Conservation (phyloP, 2,797 vertebrate genomes). For the Sebastes itinus region DNA sequence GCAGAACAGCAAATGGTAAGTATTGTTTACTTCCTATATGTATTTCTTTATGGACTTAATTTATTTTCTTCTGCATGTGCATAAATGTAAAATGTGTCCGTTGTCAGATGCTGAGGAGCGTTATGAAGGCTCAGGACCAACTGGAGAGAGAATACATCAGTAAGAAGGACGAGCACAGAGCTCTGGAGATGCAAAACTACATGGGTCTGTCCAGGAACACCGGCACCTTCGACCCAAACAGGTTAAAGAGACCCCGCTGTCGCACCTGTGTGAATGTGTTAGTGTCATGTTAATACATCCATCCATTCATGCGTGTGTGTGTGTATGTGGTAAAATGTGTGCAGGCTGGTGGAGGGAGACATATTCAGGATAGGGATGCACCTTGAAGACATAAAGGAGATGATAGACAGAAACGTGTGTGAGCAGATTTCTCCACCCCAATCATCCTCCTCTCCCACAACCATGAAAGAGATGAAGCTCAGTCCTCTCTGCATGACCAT, state of each 20-base stretch:
- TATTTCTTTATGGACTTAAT: background rate
- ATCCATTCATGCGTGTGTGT: background rate
- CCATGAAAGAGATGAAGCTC: constrained; percentile 32
- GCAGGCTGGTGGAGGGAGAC: constrained; percentile 88
- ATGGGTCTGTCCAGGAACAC: constrained; percentile 75
- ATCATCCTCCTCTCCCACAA: constrained; percentile 62
- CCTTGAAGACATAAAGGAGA: constrained; percentile 88
- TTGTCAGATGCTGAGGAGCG: constrained; percentile 84
- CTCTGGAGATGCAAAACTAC: constrained; percentile 86
- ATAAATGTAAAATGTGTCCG: background rate
- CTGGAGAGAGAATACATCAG: constrained; percentile 88
- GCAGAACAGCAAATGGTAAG: constrained; percentile 86
- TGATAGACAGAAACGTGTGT: constrained; percentile 79
- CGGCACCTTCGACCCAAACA: constrained; percentile 86
- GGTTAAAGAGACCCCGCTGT: constrained; percentile 51
- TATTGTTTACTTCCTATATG: background rate
- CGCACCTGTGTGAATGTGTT: background rate
- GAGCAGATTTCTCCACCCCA: constrained; percentile 61
- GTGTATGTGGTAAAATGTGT: constrained; percentile 5
- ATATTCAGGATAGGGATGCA: constrained; percentile 89
- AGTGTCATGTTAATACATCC: background rate
- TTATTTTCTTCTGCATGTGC: background rate
- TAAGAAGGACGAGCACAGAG: constrained; percentile 85
- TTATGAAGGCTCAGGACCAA: constrained; percentile 86
- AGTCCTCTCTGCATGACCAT: constrained; percentile 27